Base-by-base conservation (phyloP, 92 coral and sea anemone species). In the Chrysogorgia sp. region DNA sequence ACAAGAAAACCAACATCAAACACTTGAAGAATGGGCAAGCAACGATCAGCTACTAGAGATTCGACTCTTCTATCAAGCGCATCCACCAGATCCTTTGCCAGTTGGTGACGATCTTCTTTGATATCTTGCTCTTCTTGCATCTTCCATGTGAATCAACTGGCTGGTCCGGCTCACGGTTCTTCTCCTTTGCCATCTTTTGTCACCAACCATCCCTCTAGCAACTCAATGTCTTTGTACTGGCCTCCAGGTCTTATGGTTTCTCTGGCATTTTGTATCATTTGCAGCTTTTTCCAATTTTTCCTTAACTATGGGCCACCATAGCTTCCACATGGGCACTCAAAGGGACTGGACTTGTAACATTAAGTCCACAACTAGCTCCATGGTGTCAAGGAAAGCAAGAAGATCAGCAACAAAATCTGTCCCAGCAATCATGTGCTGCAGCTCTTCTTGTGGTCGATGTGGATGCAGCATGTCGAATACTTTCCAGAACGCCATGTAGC, bases 341-440 rank as follows among this genome's bases (percentile, higher is more conserved):
- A 77, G 82, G 23, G 82, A 77, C 74, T 77, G 82, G 74, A 62
- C 82, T 61, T 72, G 53, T 77, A 77, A 45, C 82, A 61, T 61
- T 40, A 61, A 58, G 45, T 77, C 61, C 40, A 77, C 82, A 29
- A 61, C 15, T 14, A 57, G 74, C 72, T 45, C 82, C 62, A 62
- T 23, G 55, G 61, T 77, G 58, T 77, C 60, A 45, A 77, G 72
- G 62, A 60, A 77, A 26, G n/a, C 69, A 53, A 55, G 43, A 56
- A 77, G 58, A 63, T 77, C 62, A 26, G 60, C 40, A 40, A 62
- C 69, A 77, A 63, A 77, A 43, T 75, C 80, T 75, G 80, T n/a
- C n/a, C n/a, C n/a, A n/a, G n/a, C n/a, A n/a, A n/a, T n/a, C n/a
- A n/a, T n/a, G n/a, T 45, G 1, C 79, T n/a, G n/a, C 67, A 45